These are phyloP conservation scores for Enchytraeus crypticus DNA, from an alignment of 2,888 invertebrate species.

Conservation along the genomic window DNA sequence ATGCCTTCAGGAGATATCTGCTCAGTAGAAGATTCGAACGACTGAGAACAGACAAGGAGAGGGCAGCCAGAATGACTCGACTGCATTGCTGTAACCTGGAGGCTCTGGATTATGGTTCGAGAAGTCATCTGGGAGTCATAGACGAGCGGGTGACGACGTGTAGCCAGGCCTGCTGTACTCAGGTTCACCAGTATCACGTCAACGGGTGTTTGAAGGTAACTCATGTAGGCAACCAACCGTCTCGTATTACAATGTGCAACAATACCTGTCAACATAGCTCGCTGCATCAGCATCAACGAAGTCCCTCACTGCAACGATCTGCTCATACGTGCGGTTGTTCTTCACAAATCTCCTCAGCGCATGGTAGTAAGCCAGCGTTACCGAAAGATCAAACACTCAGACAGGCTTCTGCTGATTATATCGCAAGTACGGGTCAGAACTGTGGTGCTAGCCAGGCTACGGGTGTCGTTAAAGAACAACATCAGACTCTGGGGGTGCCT, in stretches of 20 bases:
- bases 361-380: no score
- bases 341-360: no score
- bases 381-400: no score
- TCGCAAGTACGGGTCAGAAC: background rate
- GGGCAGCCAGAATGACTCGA: conserved; percentile 72
- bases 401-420: background rate
- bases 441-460: background rate
- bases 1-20: conserved; percentile 86
- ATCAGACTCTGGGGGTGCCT: no score
- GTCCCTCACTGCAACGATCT: background rate
- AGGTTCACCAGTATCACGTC: no score
- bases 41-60: conserved; percentile 67
- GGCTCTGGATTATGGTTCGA: background rate
- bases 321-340: background rate
- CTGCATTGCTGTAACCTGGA: conserved; percentile 22
- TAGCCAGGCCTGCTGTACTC: background rate
- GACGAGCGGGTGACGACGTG: background rate
- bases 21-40: conserved; percentile 85
- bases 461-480: background rate
- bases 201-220: no score
- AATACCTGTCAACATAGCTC: background rate
- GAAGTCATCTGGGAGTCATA: background rate
- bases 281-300: background rate
- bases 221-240: no score
- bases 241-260: background rate